These are phyloP conservation scores for Villa cingulata DNA, from an alignment of 2,888 invertebrate species.

Conservation along the genomic window DNA sequence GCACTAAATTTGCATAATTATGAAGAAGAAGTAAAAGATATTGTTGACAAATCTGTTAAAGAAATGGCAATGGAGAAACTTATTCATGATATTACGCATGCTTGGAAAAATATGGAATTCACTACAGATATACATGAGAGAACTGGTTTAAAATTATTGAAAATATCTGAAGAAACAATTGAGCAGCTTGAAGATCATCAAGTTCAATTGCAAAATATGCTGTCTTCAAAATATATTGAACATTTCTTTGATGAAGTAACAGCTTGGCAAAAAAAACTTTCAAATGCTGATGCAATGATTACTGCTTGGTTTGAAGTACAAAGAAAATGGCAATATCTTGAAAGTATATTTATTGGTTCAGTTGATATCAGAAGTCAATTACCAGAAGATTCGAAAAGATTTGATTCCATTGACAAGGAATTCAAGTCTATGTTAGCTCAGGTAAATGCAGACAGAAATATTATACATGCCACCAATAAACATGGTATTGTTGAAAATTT, in stretches of 20 bases:
- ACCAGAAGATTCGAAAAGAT: slow-evolving; percentile 79
- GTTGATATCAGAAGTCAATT: slow-evolving; percentile 86
- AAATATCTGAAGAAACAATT: slow-evolving; percentile 74
- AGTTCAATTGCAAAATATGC: slow-evolving; percentile 85
- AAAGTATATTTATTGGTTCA: slow-evolving; percentile 90
- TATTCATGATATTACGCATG: slow-evolving; percentile 66
- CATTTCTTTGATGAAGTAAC: slow-evolving; percentile 74
- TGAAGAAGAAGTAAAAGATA: slow-evolving; percentile 89
- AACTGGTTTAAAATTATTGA: slow-evolving; percentile 61
- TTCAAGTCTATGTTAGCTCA: slow-evolving; percentile 56
- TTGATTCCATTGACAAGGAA: slow-evolving; percentile 70
- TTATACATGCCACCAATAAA: slow-evolving; percentile 71
- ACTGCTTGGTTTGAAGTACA: slow-evolving; percentile 80
- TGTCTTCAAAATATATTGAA: slow-evolving; percentile 83
- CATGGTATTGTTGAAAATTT: slow-evolving; percentile 59
- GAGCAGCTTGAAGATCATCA: slow-evolving; percentile 93
- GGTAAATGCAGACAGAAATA: slow-evolving; percentile 62
- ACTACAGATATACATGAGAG: slow-evolving; percentile 66
- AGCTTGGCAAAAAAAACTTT: slow-evolving; percentile 76
- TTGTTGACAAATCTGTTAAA: slow-evolving; percentile 91
- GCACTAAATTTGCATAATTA: slow-evolving; percentile 79
- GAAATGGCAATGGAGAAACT: slow-evolving; percentile 95
- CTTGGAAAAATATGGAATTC: slow-evolving; percentile 76
- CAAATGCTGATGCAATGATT: slow-evolving; percentile 77
- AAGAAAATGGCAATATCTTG: slow-evolving; percentile 85